Base-by-base conservation (phyloP, 2,797 vertebrate genomes). In the Phoxinus dragarum region DNA sequence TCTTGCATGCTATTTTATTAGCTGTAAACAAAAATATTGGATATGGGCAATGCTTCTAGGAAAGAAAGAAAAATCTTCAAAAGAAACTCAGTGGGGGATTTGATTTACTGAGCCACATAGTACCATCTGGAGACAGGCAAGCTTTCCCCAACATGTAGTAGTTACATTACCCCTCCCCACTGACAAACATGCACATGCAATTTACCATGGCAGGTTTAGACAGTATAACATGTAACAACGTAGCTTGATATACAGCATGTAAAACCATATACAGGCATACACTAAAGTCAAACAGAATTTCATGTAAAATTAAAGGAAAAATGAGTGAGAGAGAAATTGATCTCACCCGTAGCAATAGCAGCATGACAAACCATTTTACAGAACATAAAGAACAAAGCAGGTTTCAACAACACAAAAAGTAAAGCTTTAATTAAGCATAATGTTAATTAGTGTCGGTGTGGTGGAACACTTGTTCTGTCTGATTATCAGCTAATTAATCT, bases 401-500 rank as follows among this genome's bases (percentile, higher is more conserved):
- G 38, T 78, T 84, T 77, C 82, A 77, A 56, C 73, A 84, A 77
- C 82, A 77, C 72, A 85, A 85, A 82, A 77, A 85, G 52, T 64
- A 84, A 84, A 85, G 83, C 83, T 85, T 85, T 80, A 52, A 84
- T 84, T 77, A 88, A 90, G 91, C 90, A 86, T 89, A 86, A 90
- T 86, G 88, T 91, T 91, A 93, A 93, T 93, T 91, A 93, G 90
- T 81, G 77, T 88, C 89, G 88, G 86, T 89, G 88, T 92, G 90
- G 91, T 90, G 93, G 92, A 94, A 93, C 89, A 93, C 84, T 87
- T 88, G 88, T 91, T 94, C 88, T 89, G 83, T 90, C 93, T 93
- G 91, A 94, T 95, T 93, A 93, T 91, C 89, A 84, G 89, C 91
- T 94, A 95, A 95, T 95, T 95, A 95, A 94, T 92, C 94, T 94